Evolutionary conservation across 2,888 invertebrate genomes (phyloP).

Genomic region (Caenorhabditis zanzibari): DNA sequence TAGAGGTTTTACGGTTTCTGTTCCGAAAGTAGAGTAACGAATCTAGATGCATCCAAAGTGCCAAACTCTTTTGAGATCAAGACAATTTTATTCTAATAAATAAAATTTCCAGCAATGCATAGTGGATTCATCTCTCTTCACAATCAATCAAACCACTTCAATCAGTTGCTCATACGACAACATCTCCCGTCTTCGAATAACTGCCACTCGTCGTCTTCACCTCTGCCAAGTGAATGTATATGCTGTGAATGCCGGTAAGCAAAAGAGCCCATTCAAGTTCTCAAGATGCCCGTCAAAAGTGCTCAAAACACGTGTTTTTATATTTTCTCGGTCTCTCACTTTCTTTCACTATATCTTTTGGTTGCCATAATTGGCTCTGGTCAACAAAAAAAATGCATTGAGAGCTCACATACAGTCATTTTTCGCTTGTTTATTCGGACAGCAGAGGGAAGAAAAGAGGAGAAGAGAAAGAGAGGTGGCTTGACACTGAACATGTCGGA

Average conservation of each 20-base stretch:
- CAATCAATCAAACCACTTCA: constrained; percentile 61
- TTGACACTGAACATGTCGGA: constrained; percentile 62
- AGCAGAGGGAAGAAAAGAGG: not conserved
- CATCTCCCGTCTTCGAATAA: constrained; percentile 70
- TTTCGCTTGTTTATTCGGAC: constrained; percentile 19
- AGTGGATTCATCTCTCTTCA: constrained; percentile 58
- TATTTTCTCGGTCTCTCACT: constrained; percentile 40
- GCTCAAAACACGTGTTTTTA: constrained; percentile 60
- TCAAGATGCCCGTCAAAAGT: constrained; percentile 47
- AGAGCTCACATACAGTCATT: constrained; percentile 10
- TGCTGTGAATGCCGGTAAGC: constrained; percentile 78
- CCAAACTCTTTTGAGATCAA: too few relatives aligned
- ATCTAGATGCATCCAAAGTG: too few relatives aligned
- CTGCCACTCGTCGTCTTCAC: constrained; percentile 72
- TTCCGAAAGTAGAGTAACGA: too few relatives aligned
- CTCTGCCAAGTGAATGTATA: constrained; percentile 75
- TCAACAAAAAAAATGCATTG: constrained; percentile 36
- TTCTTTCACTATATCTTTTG: not conserved
- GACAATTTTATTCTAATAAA: too few relatives aligned
- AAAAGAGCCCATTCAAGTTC: constrained; percentile 2
- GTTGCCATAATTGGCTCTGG: constrained; percentile 55
- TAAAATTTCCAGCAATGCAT: constrained; percentile 62
- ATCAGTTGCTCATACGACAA: constrained; percentile 63
- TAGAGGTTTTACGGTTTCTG: too few relatives aligned
- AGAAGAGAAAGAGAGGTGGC: constrained; percentile 22